Evolutionary conservation across 2,888 invertebrate species (phyloP).

Genomic region (Lamellibrachia columna): DNA sequence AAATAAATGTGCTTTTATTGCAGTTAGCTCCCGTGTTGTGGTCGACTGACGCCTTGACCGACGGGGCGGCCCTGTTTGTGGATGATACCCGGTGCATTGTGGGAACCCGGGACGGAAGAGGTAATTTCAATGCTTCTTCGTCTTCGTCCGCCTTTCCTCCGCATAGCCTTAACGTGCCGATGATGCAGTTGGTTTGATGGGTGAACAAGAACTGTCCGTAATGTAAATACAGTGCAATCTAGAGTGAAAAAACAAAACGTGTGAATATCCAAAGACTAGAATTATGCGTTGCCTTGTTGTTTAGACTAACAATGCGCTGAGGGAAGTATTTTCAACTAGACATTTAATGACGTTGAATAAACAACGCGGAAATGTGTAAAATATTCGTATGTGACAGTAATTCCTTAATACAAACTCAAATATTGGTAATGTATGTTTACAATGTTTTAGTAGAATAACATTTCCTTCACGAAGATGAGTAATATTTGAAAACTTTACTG

Average conservation of each 20-base stretch:
- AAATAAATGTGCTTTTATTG: background rate
- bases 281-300: no score
- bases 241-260: no score
- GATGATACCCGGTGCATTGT: background rate
- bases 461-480: background rate
- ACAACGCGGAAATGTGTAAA: no score
- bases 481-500: background rate
- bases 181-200: background rate
- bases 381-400: no score
- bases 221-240: no score
- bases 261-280: no score
- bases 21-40: background rate
- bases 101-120: conserved; percentile 3
- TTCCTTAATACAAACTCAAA: no score
- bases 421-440: background rate
- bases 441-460: background rate
- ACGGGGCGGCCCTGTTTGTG: background rate
- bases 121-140: background rate
- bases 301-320: no score
- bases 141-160: background rate
- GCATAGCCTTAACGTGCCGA: background rate
- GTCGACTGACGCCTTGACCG: background rate
- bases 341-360: no score
- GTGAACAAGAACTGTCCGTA: no score
- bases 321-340: no score